A percentile compares a stretch with the other conserved stretches of the same genome.
Evolutionary conservation across 2,113 vertebrate species (phyloP).

Genomic region (Nycticryphes semicollaris): DNA sequence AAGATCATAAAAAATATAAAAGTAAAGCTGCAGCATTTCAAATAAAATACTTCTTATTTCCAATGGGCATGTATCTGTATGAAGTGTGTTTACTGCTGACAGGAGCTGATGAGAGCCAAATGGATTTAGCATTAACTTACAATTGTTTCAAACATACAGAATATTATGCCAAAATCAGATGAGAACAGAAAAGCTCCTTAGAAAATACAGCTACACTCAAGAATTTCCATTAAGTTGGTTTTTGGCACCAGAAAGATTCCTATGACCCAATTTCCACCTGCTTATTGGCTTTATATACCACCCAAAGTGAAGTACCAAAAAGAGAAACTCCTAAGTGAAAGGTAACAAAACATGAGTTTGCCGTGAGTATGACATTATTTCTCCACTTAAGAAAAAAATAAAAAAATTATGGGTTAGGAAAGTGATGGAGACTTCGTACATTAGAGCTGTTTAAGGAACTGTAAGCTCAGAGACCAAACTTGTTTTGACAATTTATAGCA

Average conservation of each 20-base stretch:
- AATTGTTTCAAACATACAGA: slow-evolving; percentile 14
- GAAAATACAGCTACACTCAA: slow-evolving; percentile 17
- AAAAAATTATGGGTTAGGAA: background rate
- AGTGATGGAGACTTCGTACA: background rate
- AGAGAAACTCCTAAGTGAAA: background rate
- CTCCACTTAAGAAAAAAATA: background rate
- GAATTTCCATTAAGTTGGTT: slow-evolving; percentile 26
- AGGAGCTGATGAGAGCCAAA: background rate
- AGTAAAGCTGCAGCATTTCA: background rate
- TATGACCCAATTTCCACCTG: slow-evolving; percentile 51
- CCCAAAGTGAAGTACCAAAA: slow-evolving; percentile 8
- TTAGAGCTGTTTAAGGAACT: background rate
- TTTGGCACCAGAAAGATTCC: slow-evolving; percentile 46
- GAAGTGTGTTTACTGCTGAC: background rate
- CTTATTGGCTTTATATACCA: background rate
- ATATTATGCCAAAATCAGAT: slow-evolving; percentile 4
- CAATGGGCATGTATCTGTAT: background rate
- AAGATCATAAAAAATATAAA: background rate
- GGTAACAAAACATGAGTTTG: slow-evolving; percentile 11
- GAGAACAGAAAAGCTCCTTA: slow-evolving; percentile 40
- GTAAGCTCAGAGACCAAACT: rapidly evolving
- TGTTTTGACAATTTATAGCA: background rate
- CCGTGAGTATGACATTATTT: background rate
- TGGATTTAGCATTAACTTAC: background rate
- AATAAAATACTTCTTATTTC: slow-evolving; percentile 9